These are phyloP conservation scores for Chelmon rostratus DNA, from an alignment of 2,797 vertebrate genomes.

Conservation along the genomic window DNA sequence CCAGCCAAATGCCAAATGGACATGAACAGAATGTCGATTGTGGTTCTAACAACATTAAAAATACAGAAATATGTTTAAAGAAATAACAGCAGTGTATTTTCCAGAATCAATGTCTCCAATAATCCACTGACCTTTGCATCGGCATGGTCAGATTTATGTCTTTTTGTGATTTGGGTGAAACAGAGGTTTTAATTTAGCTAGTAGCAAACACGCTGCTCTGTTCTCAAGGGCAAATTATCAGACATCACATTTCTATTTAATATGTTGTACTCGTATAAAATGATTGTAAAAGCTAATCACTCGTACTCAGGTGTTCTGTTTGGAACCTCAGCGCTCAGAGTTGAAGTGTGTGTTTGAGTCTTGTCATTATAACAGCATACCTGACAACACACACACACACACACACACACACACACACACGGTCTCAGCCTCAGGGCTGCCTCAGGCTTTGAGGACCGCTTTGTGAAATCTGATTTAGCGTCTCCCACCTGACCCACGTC, in stretches of 20 bases:
- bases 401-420: neutral
- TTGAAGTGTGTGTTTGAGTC: neutral
- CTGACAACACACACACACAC: conserved; percentile 14
- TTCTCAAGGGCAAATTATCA: neutral
- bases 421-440: conserved; percentile 26
- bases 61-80: neutral
- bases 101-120: neutral
- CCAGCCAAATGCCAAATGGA: neutral
- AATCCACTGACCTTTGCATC: neutral
- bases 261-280: too few relatives aligned
- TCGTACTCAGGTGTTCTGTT: neutral
- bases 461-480: conserved; percentile 11
- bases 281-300: neutral
- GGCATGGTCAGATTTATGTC: neutral
- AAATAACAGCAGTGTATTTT: neutral
- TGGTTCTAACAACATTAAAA: neutral
- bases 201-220: neutral
- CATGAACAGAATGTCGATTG: neutral
- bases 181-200: neutral
- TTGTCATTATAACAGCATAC: neutral
- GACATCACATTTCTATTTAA: neutral
- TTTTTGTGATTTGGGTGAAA: neutral
- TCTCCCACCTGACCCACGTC: conserved; percentile 2
- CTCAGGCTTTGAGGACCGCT: conserved; percentile 21
- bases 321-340: neutral